Evolutionary conservation across 2,113 vertebrate species (phyloP).

Genomic region (Pseudopodoces humilis): DNA sequence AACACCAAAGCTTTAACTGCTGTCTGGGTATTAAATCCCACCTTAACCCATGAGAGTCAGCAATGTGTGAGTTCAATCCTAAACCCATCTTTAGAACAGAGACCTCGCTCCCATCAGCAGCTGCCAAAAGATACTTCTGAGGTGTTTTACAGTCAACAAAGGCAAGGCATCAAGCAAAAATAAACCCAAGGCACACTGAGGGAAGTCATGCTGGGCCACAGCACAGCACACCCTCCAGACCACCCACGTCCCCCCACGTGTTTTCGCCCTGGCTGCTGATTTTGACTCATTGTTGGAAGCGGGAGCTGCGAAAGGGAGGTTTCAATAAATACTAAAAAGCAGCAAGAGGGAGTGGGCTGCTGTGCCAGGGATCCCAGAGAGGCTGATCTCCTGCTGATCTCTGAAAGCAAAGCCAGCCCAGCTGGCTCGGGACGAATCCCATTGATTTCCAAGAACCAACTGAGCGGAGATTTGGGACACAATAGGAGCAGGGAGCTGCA

Average conservation of each 20-base stretch:
- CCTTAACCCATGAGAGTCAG: neutral
- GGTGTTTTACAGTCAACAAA: neutral
- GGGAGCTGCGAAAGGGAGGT: neutral
- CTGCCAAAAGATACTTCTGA: neutral
- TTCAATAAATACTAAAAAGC: neutral
- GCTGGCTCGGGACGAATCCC: neutral
- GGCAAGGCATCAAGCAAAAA: neutral
- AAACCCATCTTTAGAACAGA: neutral
- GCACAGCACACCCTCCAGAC: neutral
- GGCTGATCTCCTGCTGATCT: neutral
- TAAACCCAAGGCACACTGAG: neutral
- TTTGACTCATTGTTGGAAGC: neutral
- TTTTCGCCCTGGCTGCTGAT: neutral
- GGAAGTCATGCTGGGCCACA: neutral
- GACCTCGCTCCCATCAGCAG: neutral
- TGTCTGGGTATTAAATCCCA: neutral
- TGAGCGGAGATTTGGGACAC: neutral
- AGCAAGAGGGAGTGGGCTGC: neutral
- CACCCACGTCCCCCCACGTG: neutral
- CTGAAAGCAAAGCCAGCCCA: neutral
- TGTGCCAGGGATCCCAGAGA: neutral
- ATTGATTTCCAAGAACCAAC: neutral
- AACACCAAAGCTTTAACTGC: neutral
- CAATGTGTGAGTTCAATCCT: neutral
- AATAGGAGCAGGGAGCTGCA: neutral